A percentile compares a stretch with the other conserved stretches of the same genome.
These are phyloP conservation scores for Notodromas monacha DNA, from an alignment of 2,888 invertebrate genomes.

Conservation along the genomic window DNA sequence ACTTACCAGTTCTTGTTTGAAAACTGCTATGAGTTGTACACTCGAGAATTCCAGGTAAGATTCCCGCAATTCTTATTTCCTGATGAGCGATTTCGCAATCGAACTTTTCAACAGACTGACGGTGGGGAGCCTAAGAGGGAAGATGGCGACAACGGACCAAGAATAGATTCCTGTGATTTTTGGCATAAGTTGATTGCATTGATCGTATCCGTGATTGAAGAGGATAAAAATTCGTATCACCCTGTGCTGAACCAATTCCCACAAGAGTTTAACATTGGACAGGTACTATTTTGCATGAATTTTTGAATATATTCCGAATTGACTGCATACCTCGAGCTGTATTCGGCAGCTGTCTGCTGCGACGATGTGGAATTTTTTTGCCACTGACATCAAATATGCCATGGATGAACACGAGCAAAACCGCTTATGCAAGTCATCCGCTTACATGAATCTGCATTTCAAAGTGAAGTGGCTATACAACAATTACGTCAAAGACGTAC, in stretches of 20 bases:
- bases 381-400: slow-evolving; percentile 86
- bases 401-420: slow-evolving; percentile 90
- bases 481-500: slow-evolving; percentile 87
- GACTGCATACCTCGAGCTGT: too few species aligned
- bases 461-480: slow-evolving; percentile 94
- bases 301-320: too few species aligned
- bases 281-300: too few species aligned
- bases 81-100: slow-evolving; percentile 9
- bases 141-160: slow-evolving; percentile 31
- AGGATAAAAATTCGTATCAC: slow-evolving; percentile 89
- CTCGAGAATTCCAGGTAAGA: slow-evolving; percentile 50
- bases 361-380: slow-evolving; percentile 89
- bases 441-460: slow-evolving; percentile 98
- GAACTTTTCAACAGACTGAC: slow-evolving; percentile 6
- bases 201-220: slow-evolving; percentile 91
- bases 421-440: slow-evolving; percentile 78
- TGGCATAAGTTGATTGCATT: slow-evolving; percentile 92
- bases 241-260: slow-evolving; percentile 95
- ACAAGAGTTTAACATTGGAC: slow-evolving; percentile 90
- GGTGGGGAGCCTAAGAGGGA: neutral
- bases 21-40: slow-evolving; percentile 88
- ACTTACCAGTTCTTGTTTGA: slow-evolving; percentile 98
- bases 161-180: slow-evolving; percentile 61
- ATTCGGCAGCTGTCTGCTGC: slow-evolving; percentile 60
- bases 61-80: too few species aligned